Conservation (phyloP, 1,140 invertebrate genomes). For the Battus philenor region DNA sequence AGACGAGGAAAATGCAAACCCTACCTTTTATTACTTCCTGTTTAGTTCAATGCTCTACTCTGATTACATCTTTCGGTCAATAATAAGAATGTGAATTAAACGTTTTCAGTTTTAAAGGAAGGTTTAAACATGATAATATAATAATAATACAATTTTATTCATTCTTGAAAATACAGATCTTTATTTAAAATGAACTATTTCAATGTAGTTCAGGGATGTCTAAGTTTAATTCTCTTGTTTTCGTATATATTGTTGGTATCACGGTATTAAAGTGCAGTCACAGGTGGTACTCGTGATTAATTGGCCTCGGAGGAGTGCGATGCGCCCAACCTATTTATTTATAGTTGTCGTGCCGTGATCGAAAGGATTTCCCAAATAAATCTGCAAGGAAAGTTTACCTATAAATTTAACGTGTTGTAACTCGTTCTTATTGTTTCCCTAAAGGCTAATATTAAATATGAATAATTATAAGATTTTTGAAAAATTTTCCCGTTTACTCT, state of each 20-base stretch:
- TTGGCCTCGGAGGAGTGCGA: conserved; percentile 10
- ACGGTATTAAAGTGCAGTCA: conserved; percentile 16
- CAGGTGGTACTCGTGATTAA: conserved; percentile 13
- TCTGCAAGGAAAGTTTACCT: conserved; percentile 1
- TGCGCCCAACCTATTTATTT: conserved; percentile 13
- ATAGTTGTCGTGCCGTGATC: conserved; percentile 3
- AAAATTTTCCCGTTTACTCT: too few relatives aligned
- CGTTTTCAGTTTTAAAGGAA: too few relatives aligned
- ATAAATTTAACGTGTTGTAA: too few relatives aligned
- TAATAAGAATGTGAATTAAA: too few relatives aligned
- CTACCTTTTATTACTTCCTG: background rate
- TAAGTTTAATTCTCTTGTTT: conserved; percentile 31
- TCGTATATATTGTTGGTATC: conserved; percentile 35
- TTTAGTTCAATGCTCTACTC: conserved; percentile 10
- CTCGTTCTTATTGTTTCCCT: too few relatives aligned
- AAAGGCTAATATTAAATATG: too few relatives aligned
- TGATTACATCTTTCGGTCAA: conserved; percentile 5
- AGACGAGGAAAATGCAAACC: conserved; percentile 17
- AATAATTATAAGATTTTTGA: too few relatives aligned
- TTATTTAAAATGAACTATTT: too few relatives aligned
- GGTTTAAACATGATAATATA: too few relatives aligned
- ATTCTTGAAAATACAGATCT: too few relatives aligned
- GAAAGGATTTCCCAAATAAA: conserved; percentile 5
- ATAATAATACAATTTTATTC: too few relatives aligned
- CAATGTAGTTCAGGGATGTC: background rate